Evolutionary conservation across 2,113 vertebrate genomes (phyloP), one percentile per base, ranked within the genome.

Genomic region (Ursus arctos): DNA sequence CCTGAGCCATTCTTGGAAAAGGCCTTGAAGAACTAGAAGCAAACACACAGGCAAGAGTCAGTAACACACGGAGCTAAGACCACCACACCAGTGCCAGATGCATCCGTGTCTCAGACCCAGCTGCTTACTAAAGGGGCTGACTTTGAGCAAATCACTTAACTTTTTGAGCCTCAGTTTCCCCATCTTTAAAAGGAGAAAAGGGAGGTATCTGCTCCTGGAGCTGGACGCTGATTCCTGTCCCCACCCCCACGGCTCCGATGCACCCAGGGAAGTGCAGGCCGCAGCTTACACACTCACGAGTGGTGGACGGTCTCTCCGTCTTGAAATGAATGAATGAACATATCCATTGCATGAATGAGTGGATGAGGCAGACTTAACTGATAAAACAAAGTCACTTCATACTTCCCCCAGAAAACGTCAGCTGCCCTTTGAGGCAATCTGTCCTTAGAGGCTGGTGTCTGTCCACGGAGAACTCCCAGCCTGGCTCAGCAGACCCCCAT

Each of bases 11-110:
- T 97, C 89, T 98, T 98, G 96, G 99, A 98, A 96, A 99, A 99
- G 57, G 99, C 99, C 96, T 99, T 98, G 97, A 99, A 99, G 98
- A 99, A 99, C 99, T 99, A 98, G 67, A 98, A 98, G 91, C 0
- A 91, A 92, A 97, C 63, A 97, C 49, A 98, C 4, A 26, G 49
- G 49, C 5, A 10, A 43, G 18, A 47, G 43, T 97, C 82, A 95
- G 97, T 0, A 22, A 16, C 2, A 0, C 4, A 31, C 0, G 1
- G 67, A 10, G 43, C 19, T 0, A 10, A 55, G 13, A 15, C 21
- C 5, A 40, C 9, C 11, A 7, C 13, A 1, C 43, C 0, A 7
- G 4, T 9, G 7, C 57, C 92, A 1, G 31, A 2, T 0, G 4
- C 36, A 26, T 33, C 83, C 21, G 63, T 5, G 0, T 16, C 47